These are phyloP conservation scores for Melanchra persicariae DNA, from an alignment of 2,888 invertebrate genomes.

Conservation along the genomic window DNA sequence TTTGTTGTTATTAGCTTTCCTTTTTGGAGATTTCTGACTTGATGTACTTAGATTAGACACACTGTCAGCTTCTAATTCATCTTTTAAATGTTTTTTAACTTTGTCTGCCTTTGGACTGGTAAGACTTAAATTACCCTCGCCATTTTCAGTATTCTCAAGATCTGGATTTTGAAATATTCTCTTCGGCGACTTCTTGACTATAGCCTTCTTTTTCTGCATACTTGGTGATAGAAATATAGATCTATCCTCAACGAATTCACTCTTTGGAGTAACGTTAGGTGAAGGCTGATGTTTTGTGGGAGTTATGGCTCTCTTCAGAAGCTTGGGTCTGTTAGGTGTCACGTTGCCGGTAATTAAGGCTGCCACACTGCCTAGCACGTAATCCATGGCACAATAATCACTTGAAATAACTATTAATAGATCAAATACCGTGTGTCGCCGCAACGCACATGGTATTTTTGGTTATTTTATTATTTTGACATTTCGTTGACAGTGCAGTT, in stretches of 20 bases:
- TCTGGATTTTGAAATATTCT: constrained; percentile 86
- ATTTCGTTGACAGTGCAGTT: constrained; percentile 36
- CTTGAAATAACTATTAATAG: constrained; percentile 47
- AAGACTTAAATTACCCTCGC: constrained; percentile 67
- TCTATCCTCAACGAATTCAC: constrained; percentile 83
- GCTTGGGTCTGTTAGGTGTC: constrained; percentile 89
- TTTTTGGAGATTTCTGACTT: constrained; percentile 59
- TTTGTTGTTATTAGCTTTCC: constrained; percentile 54
- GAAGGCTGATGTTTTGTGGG: constrained; percentile 86
- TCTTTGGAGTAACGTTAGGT: constrained; percentile 87
- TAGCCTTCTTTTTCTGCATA: constrained; percentile 85
- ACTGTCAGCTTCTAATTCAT: constrained; percentile 75
- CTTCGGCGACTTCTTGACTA: constrained; percentile 87
- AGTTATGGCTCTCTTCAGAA: constrained; percentile 82
- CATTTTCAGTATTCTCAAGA: constrained; percentile 77
- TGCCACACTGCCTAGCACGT: constrained; percentile 90
- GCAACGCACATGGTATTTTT: constrained; percentile 76
- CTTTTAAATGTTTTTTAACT: constrained; percentile 84
- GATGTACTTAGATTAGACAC: constrained; percentile 51
- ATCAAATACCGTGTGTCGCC: constrained; percentile 38
- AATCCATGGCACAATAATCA: constrained; percentile 81
- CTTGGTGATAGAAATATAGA: constrained; percentile 87
- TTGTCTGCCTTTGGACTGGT: constrained; percentile 83
- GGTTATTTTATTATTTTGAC: constrained; percentile 64
- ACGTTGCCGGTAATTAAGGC: constrained; percentile 91